phyloP scores from a whole-genome alignment of 2,888 invertebrate genomes.

The Philonicus albiceps region DNA sequence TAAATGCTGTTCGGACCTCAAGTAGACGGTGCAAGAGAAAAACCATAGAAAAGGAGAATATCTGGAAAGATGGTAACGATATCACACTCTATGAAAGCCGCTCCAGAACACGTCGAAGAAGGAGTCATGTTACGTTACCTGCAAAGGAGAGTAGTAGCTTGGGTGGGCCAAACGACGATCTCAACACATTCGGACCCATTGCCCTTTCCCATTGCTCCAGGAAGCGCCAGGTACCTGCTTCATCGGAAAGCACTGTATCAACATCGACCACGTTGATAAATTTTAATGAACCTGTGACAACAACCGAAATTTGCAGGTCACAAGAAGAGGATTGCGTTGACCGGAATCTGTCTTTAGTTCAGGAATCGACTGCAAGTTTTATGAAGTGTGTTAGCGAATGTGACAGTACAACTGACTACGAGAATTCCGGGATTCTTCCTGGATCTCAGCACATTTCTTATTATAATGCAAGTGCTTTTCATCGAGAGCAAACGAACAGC shows the following conservation, averaged over 20 bases:
- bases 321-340: neutral
- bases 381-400: constrained; percentile 53
- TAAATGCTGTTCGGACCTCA: constrained; percentile 47
- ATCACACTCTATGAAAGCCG: neutral
- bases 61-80: constrained; percentile 50
- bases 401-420: constrained; percentile 53
- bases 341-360: constrained; percentile 13
- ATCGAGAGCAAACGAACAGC: constrained; percentile 43
- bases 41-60: constrained; percentile 52
- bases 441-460: constrained; percentile 4
- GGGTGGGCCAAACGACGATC: constrained; percentile 46
- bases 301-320: neutral
- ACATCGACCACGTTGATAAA: constrained; percentile 19
- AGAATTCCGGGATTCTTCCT: neutral
- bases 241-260: neutral
- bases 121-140: neutral
- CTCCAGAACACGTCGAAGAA: constrained; percentile 41
- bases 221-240: neutral
- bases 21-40: constrained; percentile 44
- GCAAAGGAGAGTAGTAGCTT: neutral
- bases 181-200: constrained; percentile 47
- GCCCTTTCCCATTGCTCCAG: neutral
- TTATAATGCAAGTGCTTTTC: neutral
- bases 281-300: constrained; percentile 6
- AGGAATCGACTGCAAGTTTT: constrained; percentile 45